phyloP scores from a whole-genome alignment of 2,888 invertebrate genomes.

The Geophilus truncorum region DNA sequence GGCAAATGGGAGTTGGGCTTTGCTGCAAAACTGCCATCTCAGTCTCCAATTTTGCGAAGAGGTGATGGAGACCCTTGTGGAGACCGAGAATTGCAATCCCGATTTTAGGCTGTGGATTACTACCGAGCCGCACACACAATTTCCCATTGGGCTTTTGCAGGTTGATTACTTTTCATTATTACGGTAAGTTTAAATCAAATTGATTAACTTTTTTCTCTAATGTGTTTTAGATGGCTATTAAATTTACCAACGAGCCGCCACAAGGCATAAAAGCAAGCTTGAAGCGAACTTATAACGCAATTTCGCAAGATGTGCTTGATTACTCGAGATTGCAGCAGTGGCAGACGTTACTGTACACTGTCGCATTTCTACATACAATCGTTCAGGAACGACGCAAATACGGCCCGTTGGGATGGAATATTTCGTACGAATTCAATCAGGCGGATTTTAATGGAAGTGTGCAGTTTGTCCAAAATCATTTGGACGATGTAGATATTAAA shows the following conservation, averaged over 20 bases:
- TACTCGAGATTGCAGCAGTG: constrained; percentile 86
- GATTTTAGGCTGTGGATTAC: constrained; percentile 89
- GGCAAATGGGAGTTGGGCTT: constrained; percentile 80
- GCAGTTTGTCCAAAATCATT: constrained; percentile 92
- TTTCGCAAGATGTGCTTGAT: constrained; percentile 84
- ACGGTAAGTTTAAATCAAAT: too few species aligned
- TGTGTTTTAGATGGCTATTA: constrained; percentile 80
- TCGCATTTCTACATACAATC: constrained; percentile 91
- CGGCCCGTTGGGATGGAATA: constrained; percentile 94
- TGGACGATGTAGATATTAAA: constrained; percentile 94
- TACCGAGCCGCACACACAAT: constrained; percentile 86
- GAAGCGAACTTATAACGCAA: constrained; percentile 84
- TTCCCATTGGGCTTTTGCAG: constrained; percentile 74
- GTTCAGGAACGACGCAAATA: constrained; percentile 93
- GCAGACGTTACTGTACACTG: constrained; percentile 88
- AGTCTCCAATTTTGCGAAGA: constrained; percentile 90
- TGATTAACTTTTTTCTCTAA: background rate
- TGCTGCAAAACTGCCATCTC: constrained; percentile 93
- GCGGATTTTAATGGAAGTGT: constrained; percentile 93
- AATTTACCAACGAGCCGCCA: constrained; percentile 96
- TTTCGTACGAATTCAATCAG: constrained; percentile 95
- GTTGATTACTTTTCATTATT: constrained; percentile 41
- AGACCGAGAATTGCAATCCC: constrained; percentile 75
- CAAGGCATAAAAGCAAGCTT: constrained; percentile 91
- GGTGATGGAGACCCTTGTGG: constrained; percentile 80